Percentiles rank a stretch among this genome's conserved stretches.
These are phyloP conservation scores for Dinocampus coccinellae DNA, from an alignment of 2,888 invertebrate genomes.

Conservation along the genomic window DNA sequence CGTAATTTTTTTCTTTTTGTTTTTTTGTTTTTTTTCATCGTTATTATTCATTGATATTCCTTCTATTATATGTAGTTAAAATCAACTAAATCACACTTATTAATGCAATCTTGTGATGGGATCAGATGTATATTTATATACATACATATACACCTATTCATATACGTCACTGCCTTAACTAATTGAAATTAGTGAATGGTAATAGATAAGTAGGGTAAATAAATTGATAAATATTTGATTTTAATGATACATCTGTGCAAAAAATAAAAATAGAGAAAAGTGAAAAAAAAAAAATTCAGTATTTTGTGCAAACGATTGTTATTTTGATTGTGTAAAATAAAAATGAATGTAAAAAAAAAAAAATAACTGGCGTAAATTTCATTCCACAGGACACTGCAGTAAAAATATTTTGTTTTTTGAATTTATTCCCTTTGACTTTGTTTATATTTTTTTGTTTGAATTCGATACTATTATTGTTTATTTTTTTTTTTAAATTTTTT, in stretches of 20 bases:
- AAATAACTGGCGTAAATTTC: background rate
- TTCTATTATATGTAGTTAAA: slow-evolving; percentile 24
- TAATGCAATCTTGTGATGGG: background rate
- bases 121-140: background rate
- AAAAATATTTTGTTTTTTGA: background rate
- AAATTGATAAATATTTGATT: too few relatives aligned
- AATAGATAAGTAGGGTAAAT: too few relatives aligned
- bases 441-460: too few relatives aligned
- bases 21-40: too few relatives aligned
- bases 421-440: background rate
- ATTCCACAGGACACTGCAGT: background rate
- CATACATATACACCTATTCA: background rate
- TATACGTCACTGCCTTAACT: background rate
- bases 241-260: too few relatives aligned
- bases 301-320: background rate
- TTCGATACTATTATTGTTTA: too few relatives aligned
- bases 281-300: too few relatives aligned
- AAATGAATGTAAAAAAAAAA: background rate
- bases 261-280: too few relatives aligned
- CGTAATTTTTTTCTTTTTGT: too few relatives aligned
- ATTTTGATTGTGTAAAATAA: too few relatives aligned
- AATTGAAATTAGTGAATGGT: background rate
- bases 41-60: slow-evolving; percentile 34
- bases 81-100: slow-evolving; percentile 11
- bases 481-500: too few relatives aligned